Base-by-base conservation (phyloP, 2,797 vertebrate genomes). In the Merluccius polli region DNA sequence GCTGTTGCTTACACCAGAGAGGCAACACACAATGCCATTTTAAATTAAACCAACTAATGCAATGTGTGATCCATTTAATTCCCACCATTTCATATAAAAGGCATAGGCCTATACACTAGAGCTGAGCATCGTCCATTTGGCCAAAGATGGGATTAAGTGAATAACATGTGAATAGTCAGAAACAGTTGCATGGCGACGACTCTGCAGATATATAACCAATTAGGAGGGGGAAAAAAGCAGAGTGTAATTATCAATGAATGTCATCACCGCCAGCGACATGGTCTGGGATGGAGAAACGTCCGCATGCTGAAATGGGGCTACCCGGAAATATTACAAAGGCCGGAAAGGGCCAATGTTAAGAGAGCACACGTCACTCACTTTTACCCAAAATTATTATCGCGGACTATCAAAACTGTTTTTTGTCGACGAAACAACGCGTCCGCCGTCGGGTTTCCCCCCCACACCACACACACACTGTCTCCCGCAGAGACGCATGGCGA, bases 321-420 rank as follows among this genome's bases (percentile, higher is more conserved):
- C 91, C 93, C 93, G 93, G 94, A 95, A 95, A 93, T 87, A 87
- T 91, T 91, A 86, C 87, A 78, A 82, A 85, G 92, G 87, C 93
- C 94, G 94, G 94, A 94, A 94, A 93, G 92, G 91, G 92, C 93
- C 90, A 82, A 90, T 89, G 92, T 92, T 92, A 85, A 91, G 91
- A 85, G 93, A 89, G 92, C 92, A 92, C 92, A 94, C 94, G 94
- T 95, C 93, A 95, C 90, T 91, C 88, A 89, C 87, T 92, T 90
- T 92, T 90, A 88, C 88, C 87, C 87, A 86, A 92, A 93, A 91
- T 91, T 90, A 89, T 89, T 85, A 86, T 79, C 84, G 89, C 87
- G 92, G 91, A 90, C 83, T 85, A 85, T 87, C 84, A 87, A 87
- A 83, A 90, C 85, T 83, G 59, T 27, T 65, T 82, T 90, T 87